These are phyloP conservation scores for Isaurus tuberculatus DNA, from an alignment of 92 coral and sea anemone genomes.

Conservation along the genomic window DNA sequence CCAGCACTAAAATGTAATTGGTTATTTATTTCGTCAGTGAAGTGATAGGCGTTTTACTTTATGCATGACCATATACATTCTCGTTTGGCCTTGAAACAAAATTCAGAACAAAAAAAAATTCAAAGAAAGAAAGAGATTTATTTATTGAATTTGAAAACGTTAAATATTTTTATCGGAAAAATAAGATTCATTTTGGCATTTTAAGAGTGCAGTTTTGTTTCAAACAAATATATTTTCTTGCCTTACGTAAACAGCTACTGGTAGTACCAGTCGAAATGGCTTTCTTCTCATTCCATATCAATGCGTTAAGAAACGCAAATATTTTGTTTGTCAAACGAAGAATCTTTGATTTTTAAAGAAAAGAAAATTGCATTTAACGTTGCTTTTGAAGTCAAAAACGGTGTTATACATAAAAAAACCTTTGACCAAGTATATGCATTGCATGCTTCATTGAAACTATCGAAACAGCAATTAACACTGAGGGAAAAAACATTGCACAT, in stretches of 20 bases:
- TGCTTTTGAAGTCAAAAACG: slow-evolving; percentile 4
- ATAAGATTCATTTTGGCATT: neutral
- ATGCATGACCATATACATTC: slow-evolving; percentile 8
- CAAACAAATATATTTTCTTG: slow-evolving; percentile 40
- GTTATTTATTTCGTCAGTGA: slow-evolving; percentile 7
- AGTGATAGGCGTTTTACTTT: neutral
- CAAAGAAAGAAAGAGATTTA: neutral
- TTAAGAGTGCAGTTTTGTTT: neutral
- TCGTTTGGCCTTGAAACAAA: neutral
- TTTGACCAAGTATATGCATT: neutral
- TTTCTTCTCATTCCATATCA: slow-evolving; percentile 35
- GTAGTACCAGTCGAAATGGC: slow-evolving; percentile 62
- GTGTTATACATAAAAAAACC: neutral
- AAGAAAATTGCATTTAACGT: slow-evolving; percentile 10
- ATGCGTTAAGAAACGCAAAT: slow-evolving; percentile 29
- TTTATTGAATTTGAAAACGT: neutral
- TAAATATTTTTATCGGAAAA: neutral
- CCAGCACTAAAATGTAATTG: neutral
- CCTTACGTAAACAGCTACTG: slow-evolving; percentile 89
- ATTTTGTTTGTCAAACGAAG: slow-evolving; percentile 41
- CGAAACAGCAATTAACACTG: neutral
- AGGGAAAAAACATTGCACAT: neutral
- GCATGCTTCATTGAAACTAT: slow-evolving; percentile 37
- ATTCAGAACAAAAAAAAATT: neutral
- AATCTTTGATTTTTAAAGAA: slow-evolving; percentile 19